phyloP scores from a whole-genome alignment of 2,797 vertebrate genomes.

The Phrynocephalus forsythii region DNA sequence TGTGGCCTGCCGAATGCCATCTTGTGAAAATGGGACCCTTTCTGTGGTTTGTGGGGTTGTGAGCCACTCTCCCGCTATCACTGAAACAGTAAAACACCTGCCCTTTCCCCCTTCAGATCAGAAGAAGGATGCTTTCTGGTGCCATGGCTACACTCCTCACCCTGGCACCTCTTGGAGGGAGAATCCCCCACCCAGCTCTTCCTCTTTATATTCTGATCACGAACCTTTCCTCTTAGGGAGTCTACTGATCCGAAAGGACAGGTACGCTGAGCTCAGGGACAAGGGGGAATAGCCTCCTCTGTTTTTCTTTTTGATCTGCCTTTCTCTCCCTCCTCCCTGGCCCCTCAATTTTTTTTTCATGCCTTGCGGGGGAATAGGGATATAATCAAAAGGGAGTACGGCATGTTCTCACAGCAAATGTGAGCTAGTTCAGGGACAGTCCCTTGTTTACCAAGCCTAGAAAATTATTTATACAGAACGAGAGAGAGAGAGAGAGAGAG shows the following conservation, averaged over 20 bases:
- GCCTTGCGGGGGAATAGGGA: too few relatives aligned
- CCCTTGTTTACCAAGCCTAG: slow-evolving; percentile 12
- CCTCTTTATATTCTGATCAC: background rate
- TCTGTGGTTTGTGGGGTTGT: background rate
- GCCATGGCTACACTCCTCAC: fast-evolving
- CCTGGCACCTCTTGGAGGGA: fast-evolving
- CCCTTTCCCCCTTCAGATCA: background rate
- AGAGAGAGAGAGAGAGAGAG: background rate
- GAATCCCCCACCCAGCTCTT: background rate
- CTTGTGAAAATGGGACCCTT: background rate
- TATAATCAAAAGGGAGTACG: background rate
- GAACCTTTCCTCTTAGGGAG: fast-evolving
- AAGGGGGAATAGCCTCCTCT: background rate
- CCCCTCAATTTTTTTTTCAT: background rate
- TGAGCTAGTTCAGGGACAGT: slow-evolving; percentile 16
- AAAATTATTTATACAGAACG: slow-evolving; percentile 5
- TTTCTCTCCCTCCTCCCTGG: background rate
- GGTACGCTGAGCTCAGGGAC: fast-evolving
- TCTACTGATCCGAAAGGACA: fast-evolving
- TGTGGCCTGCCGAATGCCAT: background rate
- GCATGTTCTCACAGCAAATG: slow-evolving; percentile 18
- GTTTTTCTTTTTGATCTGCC: background rate
- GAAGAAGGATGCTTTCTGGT: fast-evolving
- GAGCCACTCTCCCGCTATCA: too few relatives aligned
- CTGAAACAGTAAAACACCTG: too few relatives aligned